Evolutionary conservation across 1,140 invertebrate species (phyloP), one percentile per base, ranked within the genome.

Genomic region (Tetramorium alpestre): DNA sequence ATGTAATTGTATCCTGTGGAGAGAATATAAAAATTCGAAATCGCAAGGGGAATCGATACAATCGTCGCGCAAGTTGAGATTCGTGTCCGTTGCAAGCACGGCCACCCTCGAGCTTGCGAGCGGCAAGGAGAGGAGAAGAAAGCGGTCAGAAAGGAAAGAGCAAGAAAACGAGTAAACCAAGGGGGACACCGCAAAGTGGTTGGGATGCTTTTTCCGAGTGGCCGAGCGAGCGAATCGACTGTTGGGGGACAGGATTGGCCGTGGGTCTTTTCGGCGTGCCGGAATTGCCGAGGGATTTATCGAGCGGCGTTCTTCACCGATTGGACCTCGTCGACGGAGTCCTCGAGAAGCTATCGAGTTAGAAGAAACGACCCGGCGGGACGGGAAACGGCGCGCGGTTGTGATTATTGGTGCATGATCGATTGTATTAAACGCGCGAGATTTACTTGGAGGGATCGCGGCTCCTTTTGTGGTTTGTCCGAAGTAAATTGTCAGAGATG

Each of bases 141-240:
- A 8, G 49, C 13, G 44, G 25, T 18, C 11, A 54, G 64, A 69
- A 33, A 51, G n/a, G 47, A 33, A 28, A 16, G 69, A 67, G 69
- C 56, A 47, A 84, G 54, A 75, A 73, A 84, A 60, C 41, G 80
- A 75, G 54, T 75, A 84, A 84, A 84, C 80, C 70, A 54, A 67
- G 47, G 47, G 81, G 86, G 81, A 86, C 44, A 25, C 62, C 70
- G 86, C 81, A 87, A 87, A 87, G 81, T 87, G 81, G 69, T 75
- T 60, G 72, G 65, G 81, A 85, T 69, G 77, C 62, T 87, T 87
- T 87, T 87, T 87, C 86, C 86, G 70, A 87, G 64, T 73, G 86
- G 49, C 54, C 72, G 81, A 85, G 78, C 49, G 70, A 75, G 49
- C 54, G 69, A 73, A 87, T 82, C 67, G 85, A 85, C 69, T 85